A percentile compares a stretch with the other conserved stretches of the same genome.
These are phyloP conservation scores for Apodemia duryi DNA, from an alignment of 2,888 invertebrate genomes.

Conservation along the genomic window DNA sequence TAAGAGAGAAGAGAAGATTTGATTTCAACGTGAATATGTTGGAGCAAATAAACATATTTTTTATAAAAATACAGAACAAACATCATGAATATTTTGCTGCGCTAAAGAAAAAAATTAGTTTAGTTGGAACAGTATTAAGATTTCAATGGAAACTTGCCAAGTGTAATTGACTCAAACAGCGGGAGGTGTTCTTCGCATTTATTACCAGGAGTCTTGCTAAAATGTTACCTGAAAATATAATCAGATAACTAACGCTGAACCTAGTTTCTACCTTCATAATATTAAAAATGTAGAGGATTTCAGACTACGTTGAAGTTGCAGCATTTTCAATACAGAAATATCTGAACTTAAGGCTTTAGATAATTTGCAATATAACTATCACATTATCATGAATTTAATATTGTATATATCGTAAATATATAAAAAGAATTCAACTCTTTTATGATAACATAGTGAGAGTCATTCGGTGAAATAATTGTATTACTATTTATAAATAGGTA, in stretches of 20 bases:
- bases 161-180: conserved; percentile 19
- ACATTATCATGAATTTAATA: no score
- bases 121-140: conserved; percentile 16
- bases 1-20: no score
- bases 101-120: not conserved
- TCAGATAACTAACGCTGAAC: not conserved
- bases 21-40: no score
- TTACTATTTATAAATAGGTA: no score
- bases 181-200: conserved; percentile 8
- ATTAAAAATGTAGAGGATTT: not conserved
- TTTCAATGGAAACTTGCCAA: conserved; percentile 21
- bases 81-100: not conserved
- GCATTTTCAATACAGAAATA: not conserved
- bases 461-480: no score
- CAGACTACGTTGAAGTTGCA: not conserved
- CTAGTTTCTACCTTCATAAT: not conserved
- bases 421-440: no score
- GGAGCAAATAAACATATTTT: not conserved
- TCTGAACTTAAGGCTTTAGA: not conserved
- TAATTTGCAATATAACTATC: not conserved
- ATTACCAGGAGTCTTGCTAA: conserved; percentile 7
- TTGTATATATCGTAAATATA: not conserved
- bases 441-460: no score
- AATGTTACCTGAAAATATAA: conserved; percentile 13
- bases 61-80: not conserved